These are phyloP conservation scores for Eutolmus rufibarbis DNA, from an alignment of 2,888 invertebrate genomes.

Conservation along the genomic window DNA sequence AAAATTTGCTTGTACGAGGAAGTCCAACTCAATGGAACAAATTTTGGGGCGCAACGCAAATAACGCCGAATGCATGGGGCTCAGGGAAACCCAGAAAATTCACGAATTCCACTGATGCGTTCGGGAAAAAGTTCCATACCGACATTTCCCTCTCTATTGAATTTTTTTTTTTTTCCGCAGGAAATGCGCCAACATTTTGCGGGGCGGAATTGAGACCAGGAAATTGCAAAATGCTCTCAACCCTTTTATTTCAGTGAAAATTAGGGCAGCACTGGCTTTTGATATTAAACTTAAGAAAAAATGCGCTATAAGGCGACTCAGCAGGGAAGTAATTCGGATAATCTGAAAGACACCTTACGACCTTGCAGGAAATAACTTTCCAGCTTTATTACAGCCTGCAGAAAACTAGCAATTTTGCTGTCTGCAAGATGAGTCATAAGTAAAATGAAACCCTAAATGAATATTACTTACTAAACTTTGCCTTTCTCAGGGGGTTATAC, in stretches of 20 bases:
- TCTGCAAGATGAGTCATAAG: not conserved
- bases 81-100: not conserved
- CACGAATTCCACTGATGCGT: not conserved
- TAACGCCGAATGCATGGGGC: not conserved
- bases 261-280: not conserved
- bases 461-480: no score
- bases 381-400: not conserved
- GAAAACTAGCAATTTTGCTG: not conserved
- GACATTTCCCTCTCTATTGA: not conserved
- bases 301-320: not conserved
- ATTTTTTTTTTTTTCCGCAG: not conserved
- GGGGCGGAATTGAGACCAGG: not conserved
- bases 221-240: not conserved
- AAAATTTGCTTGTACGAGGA: not conserved
- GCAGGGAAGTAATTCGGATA: not conserved
- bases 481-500: no score
- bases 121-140: not conserved
- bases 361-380: not conserved
- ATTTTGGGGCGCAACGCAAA: not conserved
- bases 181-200: not conserved
- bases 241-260: not conserved
- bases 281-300: not conserved
- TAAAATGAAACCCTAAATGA: not conserved
- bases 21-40: not conserved
- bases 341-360: not conserved